Base-by-base conservation (phyloP, 2,797 vertebrate species). In the Catharus ustulatus region DNA sequence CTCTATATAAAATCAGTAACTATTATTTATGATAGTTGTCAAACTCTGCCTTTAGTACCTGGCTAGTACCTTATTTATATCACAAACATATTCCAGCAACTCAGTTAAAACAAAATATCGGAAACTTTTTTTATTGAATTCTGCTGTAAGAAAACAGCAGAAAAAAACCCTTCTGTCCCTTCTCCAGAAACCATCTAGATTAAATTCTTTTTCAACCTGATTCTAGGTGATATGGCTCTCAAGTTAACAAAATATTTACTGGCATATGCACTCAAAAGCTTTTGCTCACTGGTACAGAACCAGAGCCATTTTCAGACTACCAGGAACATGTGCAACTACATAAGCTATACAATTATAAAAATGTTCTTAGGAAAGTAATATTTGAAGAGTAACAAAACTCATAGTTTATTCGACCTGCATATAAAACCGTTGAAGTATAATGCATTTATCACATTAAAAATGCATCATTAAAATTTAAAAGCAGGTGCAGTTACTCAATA, bases 381-480 rank as follows among this genome's bases (percentile, higher is more conserved):
- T 96, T 88, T 96, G 93, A 97, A 97, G 92, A 98, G 89, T 93
- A 98, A 97, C 91, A 97, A 97, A 98, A 96, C 96, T 96, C 96
- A 94, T 93, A 97, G 97, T 98, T 97, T 98, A 97, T 97, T 97
- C 6, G 15, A 97, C 97, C 95, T 96, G 95, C 94, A 96, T 97
- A 97, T 97, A 98, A 98, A 98, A 95, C 87, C 96, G 38, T 96
- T 95, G 97, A 97, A 97, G 96, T 97, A 97, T 97, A 97, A 97
- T 97, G 96, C 97, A 98, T 97, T 98, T 98, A 95, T 98, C 95
- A 96, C 97, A 97, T 98, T 97, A 98, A 98, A 98, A 97, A 97
- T 97, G 96, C 96, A 97, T 97, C 97, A 97, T 98, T 98, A 98
- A 98, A 98, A 97, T 97, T 98, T 98, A 97, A 98, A 98, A 96